Conservation (phyloP, 2,888 invertebrate species). For the Oasisia sp. region DNA sequence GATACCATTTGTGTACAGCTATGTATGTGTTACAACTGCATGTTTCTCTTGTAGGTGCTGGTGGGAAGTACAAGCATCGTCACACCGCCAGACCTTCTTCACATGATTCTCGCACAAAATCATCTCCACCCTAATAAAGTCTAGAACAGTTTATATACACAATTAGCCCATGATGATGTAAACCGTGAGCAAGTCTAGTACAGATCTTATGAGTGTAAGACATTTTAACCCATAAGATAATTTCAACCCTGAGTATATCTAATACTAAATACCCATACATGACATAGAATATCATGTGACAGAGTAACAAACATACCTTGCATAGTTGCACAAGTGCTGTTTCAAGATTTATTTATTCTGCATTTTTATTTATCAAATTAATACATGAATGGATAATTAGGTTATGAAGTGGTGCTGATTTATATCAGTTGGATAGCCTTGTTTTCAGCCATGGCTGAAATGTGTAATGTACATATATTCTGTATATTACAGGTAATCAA, state of each 20-base stretch:
- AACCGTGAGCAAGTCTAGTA: constrained; percentile 7
- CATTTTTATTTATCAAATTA: neutral
- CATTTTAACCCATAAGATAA: constrained; percentile 33
- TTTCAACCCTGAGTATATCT: constrained; percentile 23
- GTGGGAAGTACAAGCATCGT: constrained; percentile 41
- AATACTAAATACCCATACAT: neutral
- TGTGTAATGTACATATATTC: neutral
- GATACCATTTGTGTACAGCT: too few species aligned
- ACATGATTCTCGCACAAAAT: constrained; percentile 32
- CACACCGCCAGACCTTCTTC: constrained; percentile 32
- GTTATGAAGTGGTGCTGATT: neutral
- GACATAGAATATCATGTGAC: neutral
- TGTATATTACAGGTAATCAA: neutral
- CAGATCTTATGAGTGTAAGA: constrained; percentile 25
- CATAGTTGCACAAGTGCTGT: neutral
- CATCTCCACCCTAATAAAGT: constrained; percentile 29
- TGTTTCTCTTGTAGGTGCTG: constrained; percentile 32
- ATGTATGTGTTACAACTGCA: neutral
- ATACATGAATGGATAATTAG: neutral
- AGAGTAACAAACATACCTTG: neutral
- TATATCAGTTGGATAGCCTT: neutral
- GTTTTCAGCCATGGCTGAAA: neutral
- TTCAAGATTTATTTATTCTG: neutral
- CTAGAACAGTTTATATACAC: constrained; percentile 21
- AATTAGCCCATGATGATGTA: constrained; percentile 33